Base-by-base conservation (phyloP, 2,113 vertebrate species). In the Corydoras sp. region DNA sequence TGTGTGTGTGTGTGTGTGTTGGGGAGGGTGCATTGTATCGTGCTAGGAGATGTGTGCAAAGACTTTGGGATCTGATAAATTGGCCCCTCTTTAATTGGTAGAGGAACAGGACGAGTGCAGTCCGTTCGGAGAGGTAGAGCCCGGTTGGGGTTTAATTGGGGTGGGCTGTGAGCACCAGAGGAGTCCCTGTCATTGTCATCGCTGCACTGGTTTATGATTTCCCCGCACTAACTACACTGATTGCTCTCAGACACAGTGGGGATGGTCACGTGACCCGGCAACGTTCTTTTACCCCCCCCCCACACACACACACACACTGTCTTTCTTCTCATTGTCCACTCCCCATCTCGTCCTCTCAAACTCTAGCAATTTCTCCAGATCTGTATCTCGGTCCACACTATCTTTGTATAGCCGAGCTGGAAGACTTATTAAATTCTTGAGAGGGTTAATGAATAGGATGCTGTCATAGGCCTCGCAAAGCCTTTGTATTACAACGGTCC, bases 31-130 rank as follows among this genome's bases (percentile, higher is more conserved):
- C 18, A 24, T 24, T 24, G 18, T 24, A 24, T 24, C 18, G 18
- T 24, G 18, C 18, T 24, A 24, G 18, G 18, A 24, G 18, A 24
- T 24, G 18, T 89, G 89, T 85, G 82, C 84, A 85, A 86, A 85
- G 90, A 83, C 83, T 87, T 85, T 12, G 67, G 53, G 68, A 30
- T 78, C 58, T 84, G 73, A 82, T 77, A 80, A 82, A 83, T 77
- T 79, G 71, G 59, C 65, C 67, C 62, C 29, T 72, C 75, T 85
- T 83, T 85, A 84, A 81, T 85, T 84, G 79, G 75, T 70, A 76
- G 73, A 64, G 53, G 31, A 76, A 68, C 56, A 76, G 62, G 68
- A 69, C 15, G 59, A 62, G 31, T 74, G 60, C 30, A 24, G 58
- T 62, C 13, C 58, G 71, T 32, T 81, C 48, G n/a, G 62, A 53